Evolutionary conservation across 1,140 invertebrate genomes (phyloP), one percentile per base, ranked within the genome.

Genomic region (Conopomorpha cramerella): DNA sequence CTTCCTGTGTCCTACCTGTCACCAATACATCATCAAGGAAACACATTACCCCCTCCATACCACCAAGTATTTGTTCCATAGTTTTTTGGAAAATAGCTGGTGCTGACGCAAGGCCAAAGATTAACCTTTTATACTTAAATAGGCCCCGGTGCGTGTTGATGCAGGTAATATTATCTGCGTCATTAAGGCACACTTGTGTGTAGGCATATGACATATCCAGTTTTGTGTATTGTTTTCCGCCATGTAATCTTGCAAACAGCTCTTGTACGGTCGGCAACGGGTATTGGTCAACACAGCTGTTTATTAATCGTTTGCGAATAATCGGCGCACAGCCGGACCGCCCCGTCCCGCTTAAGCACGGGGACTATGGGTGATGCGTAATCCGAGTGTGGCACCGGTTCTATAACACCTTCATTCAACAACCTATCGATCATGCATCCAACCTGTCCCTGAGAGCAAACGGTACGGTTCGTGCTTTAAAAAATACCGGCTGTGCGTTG

Each of bases 81-180:
- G 47, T 50, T 36, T 38, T 29, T 19, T 48, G 42, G 38, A 56
- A 56, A n/a, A 49, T 43, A n/a, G n/a, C n/a, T n/a, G 46, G 51
- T 7, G 45, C 45, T 13, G 37, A 41, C 8, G 49, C 18, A 6
- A 51, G 25, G 0, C 48, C 49, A 28, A 49, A 44, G 16, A 42
- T 33, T 23, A 56, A 32, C 12, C 50, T n/a, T n/a, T n/a, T n/a
- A n/a, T n/a, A n/a, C n/a, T n/a, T n/a, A n/a, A n/a, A n/a, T n/a
- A n/a, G n/a, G 19, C 17, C 51, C 12, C 34, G 28, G 30, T 51
- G 49, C 16, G 53, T 56, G 16, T 40, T 40, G 10, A 56, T 51
- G 14, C 41, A 49, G 10, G 40, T 29, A 6, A 35, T 39, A 29
- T 51, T 32, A 18, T 41, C 11, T 28, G 47, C 51, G 3, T 29